Conservation (phyloP, 2,888 invertebrate genomes). For the Acleris sparsana region DNA sequence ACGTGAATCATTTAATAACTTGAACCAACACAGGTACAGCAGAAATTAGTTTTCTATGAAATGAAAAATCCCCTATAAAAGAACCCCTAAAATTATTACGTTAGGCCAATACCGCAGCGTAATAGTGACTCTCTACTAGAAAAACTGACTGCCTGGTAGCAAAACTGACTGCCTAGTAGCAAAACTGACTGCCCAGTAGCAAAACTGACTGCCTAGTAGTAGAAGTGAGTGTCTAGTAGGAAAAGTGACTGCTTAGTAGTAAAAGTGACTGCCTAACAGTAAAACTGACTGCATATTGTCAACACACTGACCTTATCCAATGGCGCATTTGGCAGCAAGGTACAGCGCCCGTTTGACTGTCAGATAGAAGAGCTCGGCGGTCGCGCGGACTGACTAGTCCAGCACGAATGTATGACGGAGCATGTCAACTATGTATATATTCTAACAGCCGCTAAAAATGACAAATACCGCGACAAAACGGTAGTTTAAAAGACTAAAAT, state of each 20-base stretch:
- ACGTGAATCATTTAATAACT: too few species aligned
- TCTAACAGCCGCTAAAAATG: too few species aligned
- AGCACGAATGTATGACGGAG: slow-evolving; percentile 93
- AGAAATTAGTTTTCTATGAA: too few species aligned
- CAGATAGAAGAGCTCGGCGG: slow-evolving; percentile 93
- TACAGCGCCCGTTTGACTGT: slow-evolving; percentile 93
- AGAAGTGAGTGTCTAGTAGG: not conserved
- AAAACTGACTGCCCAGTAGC: not conserved
- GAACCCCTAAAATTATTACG: too few species aligned
- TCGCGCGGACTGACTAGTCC: slow-evolving; percentile 95
- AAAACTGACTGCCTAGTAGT: not conserved
- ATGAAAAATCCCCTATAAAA: too few species aligned
- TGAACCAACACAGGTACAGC: too few species aligned
- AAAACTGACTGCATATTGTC: not conserved
- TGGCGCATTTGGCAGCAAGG: slow-evolving; percentile 95
- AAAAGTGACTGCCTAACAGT: too few species aligned
- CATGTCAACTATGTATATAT: slow-evolving; percentile 59
- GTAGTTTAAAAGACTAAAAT: too few species aligned
- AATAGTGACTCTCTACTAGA: not conserved
- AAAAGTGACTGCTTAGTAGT: too few species aligned
- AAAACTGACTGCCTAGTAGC: not conserved
- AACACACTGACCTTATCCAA: slow-evolving; percentile 88
- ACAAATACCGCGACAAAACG: too few species aligned
- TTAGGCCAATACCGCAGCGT: too few species aligned
- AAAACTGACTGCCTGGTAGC: not conserved